Conservation (phyloP, 2,888 invertebrate genomes). For the Griposia aprilina region DNA sequence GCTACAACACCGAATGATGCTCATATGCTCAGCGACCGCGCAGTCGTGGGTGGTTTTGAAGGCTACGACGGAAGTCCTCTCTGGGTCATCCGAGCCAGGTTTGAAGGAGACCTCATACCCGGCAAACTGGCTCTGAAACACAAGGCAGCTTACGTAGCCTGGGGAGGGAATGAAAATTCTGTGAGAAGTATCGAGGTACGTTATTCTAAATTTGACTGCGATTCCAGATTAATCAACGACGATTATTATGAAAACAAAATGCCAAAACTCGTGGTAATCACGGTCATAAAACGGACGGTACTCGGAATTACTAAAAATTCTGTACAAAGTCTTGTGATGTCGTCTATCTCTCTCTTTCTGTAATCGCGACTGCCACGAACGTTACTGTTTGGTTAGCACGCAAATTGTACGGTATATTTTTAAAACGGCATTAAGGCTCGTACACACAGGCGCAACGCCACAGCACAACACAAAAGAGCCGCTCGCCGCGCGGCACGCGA, state of each 20-base stretch:
- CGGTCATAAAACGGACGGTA: neutral
- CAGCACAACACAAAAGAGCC: no score
- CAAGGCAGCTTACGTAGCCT: slow-evolving; percentile 82
- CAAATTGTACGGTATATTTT: neutral
- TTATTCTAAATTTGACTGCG: neutral
- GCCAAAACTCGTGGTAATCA: neutral
- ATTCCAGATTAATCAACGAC: neutral
- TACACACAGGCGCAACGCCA: no score
- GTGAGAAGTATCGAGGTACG: slow-evolving; percentile 83
- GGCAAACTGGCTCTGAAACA: slow-evolving; percentile 86
- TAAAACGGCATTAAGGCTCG: no score
- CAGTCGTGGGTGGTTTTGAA: slow-evolving; percentile 86
- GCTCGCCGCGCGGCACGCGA: no score
- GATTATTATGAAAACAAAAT: neutral
- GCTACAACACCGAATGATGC: slow-evolving; percentile 77
- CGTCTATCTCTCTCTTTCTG: neutral
- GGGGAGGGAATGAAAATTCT: slow-evolving; percentile 83
- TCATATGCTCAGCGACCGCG: slow-evolving; percentile 74
- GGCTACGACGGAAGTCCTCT: slow-evolving; percentile 85
- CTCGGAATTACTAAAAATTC: neutral
- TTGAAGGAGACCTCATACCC: slow-evolving; percentile 84
- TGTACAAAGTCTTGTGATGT: neutral
- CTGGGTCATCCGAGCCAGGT: slow-evolving; percentile 84
- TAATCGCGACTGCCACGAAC: neutral
- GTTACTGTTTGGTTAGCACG: neutral